Evolutionary conservation across 2,113 vertebrate genomes (phyloP), one percentile per base, ranked within the genome.

Genomic region (Meles meles): DNA sequence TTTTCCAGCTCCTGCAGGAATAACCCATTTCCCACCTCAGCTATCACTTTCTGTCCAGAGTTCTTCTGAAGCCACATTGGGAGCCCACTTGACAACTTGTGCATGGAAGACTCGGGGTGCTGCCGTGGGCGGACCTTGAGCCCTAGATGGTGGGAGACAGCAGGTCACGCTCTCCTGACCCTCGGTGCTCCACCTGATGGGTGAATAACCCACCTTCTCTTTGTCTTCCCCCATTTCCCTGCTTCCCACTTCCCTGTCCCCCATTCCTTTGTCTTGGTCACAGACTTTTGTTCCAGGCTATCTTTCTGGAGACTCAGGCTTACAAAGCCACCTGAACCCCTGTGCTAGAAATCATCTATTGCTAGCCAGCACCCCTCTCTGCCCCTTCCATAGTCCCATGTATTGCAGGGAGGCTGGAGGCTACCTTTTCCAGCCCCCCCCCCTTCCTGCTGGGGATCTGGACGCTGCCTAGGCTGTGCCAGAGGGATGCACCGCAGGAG

Each of bases 351-450:
- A 44, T 3, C 2, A 18, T 18, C 39, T n/a, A 0, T 47, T 7
- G 34, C 37, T 6, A 42, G 3, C 37, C 0, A 0, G 34, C 13
- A 14, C 61, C 49, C 34, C n/a, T 37, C 34, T 49, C 65, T 5
- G 37, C 25, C 81, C 47, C 69, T 17, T 59, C 25, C 37, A 1
- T 8, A 8, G 39, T 44, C 81, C 61, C 18, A 42, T 76, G 72
- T 15, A 63, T 34, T 44, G 14, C 15, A 7, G 11, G 80, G 57
- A 47, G 49, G 20, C 57, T 55, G 7, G 21, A 61, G 18, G 8
- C 8, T 47, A 2, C 39, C 5, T 37, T 88, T 82, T 63, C 83
- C 39, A 42, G 49, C 55, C 1, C 7, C 42, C 1, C 7, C 42
- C 18, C 42, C 83, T 39, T 59, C 25, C 59, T 91, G 55, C 42